Base-by-base conservation (phyloP, 2,113 vertebrate genomes). In the Carettochelys insculpta region DNA sequence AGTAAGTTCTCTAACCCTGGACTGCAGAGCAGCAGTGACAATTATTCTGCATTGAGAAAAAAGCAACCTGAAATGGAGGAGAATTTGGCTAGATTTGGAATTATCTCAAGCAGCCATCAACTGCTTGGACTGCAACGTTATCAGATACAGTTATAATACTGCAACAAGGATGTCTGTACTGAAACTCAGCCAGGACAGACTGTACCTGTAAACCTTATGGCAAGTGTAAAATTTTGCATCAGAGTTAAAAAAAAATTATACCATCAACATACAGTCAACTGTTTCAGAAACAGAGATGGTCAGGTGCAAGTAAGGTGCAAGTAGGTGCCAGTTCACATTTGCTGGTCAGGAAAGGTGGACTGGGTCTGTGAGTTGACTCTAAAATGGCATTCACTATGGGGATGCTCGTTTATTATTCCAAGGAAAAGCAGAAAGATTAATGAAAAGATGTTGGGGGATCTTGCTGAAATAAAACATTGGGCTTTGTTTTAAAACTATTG, bases 131-230 rank as follows among this genome's bases (percentile, higher is more conserved):
- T 80, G 58, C 82, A 81, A 53, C 24, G n/a, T 34, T 0, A 2
- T 25, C 88, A 92, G 45, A 75, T 52, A 61, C 80, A 95, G 54
- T 29, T 87, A 71, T 4, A 82, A 52, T 47, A 24, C 31, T 31
- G 17, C 54, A 91, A 80, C 79, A 91, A 90, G 80, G 83, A 77
- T 14, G 45, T 95, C 58, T 85, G 45, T 47, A 14, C n/a, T 27
- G 45, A 81, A 86, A n/a, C 34, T 87, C 73, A 68, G 19, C 31
- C 84, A 79, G 25, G 45, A 47, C 8, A 71, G 54, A 51, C 10
- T 68, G 80, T 87, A 93, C 58, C 14, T 27, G 48, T 24, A 53
- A 80, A 80, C 45, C 34, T 27, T 65, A 48, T 61, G 71, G 85
- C 81, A 85, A 86, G 76, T 75, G 56, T 80, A 34, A 3, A 65